Base-by-base conservation (phyloP, 2,113 vertebrate species). In the Serinus canaria region DNA sequence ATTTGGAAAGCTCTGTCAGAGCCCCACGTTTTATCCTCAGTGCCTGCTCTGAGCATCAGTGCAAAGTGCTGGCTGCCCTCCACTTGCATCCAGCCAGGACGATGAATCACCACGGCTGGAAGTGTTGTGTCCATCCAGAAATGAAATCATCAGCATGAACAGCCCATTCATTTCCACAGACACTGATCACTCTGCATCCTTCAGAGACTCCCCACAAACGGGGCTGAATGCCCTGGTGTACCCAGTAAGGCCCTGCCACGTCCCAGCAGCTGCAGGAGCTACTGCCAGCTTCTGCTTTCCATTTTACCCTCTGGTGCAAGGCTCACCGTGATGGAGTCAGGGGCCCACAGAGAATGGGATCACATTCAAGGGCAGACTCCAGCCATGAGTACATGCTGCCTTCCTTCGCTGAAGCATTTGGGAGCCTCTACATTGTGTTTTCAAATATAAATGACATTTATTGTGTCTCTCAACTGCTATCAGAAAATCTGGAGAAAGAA, bases 131-230 rank as follows among this genome's bases (percentile, higher is more conserved):
- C 87, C 87, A 67, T 59, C 90, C 90, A 94, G 95, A 94, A 96
- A 94, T 85, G 59, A 94, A 96, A 95, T 77, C 58, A 82, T 49
- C 63, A 66, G 64, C 92, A 78, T 92, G 84, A 95, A 95, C 91
- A 96, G 87, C 67, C 84, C 93, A 91, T 95, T 96, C 89, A 92
- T 93, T 95, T 68, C 94, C 74, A 84, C 56, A 67, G 41, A n/a
- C 5, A 0, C 77, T 66, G 90, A 84, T 92, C 83, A 63, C 69
- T 76, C 74, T 37, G 74, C 88, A 13, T 74, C 73, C 88, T 86
- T 83, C 83, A 49, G 95, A 95, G 88, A 56, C 83, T 49, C 2
- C 6, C 85, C 89, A 3, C 83, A 83, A 92, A 77, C 3, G 67
- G 55, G 35, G 49, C 56, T 37, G 37, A 91, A 77, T 66, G 87